Conservation (phyloP, 2,113 vertebrate species). For the Ranitomeya variabilis region DNA sequence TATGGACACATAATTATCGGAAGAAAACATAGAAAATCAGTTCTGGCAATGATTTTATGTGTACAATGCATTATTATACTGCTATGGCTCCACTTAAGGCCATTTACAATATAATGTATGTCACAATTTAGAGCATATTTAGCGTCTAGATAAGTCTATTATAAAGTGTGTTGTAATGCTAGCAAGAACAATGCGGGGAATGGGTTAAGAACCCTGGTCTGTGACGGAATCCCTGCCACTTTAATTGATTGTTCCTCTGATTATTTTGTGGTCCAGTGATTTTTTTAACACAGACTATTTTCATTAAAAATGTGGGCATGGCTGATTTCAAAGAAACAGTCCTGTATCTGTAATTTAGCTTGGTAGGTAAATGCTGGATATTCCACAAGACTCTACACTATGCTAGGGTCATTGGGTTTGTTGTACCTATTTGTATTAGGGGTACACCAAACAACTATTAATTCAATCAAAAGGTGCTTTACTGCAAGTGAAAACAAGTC, state of each 20-base stretch:
- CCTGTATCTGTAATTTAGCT: neutral
- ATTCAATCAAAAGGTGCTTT: neutral
- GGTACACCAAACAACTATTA: neutral
- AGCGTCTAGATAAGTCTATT: too few species aligned
- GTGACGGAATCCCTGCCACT: neutral
- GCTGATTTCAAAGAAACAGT: neutral
- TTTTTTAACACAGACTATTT: neutral
- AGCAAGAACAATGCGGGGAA: neutral
- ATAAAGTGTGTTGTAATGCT: neutral
- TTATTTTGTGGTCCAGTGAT: neutral
- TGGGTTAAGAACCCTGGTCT: neutral
- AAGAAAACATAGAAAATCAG: too few species aligned
- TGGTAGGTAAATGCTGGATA: neutral
- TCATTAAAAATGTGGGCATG: neutral
- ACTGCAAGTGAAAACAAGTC: conserved; percentile 14
- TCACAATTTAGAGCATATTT: too few species aligned
- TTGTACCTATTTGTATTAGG: neutral
- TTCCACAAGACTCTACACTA: neutral
- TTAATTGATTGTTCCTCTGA: neutral
- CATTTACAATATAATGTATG: too few species aligned
- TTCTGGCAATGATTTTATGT: too few species aligned
- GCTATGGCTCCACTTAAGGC: too few species aligned
- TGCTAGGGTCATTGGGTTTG: neutral
- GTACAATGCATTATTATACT: too few species aligned
- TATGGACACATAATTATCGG: too few species aligned